phyloP scores from a whole-genome alignment of 2,113 vertebrate genomes.

The Polyodon spathula region DNA sequence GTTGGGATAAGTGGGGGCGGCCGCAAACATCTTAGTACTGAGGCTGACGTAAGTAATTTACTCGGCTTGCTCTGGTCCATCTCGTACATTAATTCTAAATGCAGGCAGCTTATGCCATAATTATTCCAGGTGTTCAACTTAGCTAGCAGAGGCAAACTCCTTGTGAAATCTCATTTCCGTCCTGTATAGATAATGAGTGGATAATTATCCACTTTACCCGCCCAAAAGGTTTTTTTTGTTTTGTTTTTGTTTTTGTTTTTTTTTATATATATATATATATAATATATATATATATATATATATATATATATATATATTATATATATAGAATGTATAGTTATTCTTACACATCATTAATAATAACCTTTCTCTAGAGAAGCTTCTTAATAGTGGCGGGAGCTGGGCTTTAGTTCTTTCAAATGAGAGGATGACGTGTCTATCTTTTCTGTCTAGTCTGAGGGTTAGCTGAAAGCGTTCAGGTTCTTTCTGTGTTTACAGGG shows the following conservation, averaged over 20 bases:
- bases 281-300: too few species aligned
- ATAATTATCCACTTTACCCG: background rate
- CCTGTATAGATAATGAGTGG: background rate
- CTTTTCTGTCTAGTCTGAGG: too few species aligned
- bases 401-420: too few species aligned
- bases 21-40: constrained; percentile 31
- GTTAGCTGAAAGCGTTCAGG: too few species aligned
- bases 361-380: background rate
- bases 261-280: too few species aligned
- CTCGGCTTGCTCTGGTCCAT: constrained; percentile 28
- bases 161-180: background rate
- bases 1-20: constrained; percentile 18
- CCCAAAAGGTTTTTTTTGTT: background rate
- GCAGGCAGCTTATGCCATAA: constrained; percentile 28
- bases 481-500: too few species aligned
- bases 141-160: constrained; percentile 24
- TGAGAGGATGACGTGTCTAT: too few species aligned
- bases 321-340: too few species aligned
- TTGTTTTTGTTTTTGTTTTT: too few species aligned
- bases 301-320: too few species aligned
- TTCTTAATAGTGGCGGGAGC: too few species aligned
- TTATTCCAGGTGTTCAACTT: constrained; percentile 45
- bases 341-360: background rate
- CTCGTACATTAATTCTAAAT: constrained; percentile 27
- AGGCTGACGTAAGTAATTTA: constrained; percentile 24